Evolutionary conservation across 2,113 vertebrate genomes (phyloP).

Genomic region (Etheostoma spectabile): DNA sequence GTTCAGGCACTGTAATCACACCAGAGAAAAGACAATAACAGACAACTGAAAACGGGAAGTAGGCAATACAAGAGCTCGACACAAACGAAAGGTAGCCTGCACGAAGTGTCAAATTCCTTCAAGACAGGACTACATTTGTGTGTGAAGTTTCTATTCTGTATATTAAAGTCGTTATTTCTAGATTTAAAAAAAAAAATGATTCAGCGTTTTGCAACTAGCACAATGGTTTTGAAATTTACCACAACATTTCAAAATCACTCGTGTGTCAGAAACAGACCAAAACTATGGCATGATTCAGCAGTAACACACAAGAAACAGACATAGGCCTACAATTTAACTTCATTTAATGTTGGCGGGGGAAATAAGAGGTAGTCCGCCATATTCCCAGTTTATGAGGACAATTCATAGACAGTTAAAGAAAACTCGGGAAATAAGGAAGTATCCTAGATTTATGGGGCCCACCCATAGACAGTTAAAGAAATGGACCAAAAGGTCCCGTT

Average conservation of each 20-base stretch:
- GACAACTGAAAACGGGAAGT: not conserved
- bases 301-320: not conserved
- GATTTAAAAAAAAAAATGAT: not conserved
- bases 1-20: not conserved
- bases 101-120: not conserved
- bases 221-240: not conserved
- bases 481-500: too few species aligned
- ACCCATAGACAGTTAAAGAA: too few species aligned
- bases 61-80: not conserved
- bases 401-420: too few species aligned
- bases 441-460: not conserved
- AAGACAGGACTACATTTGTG: not conserved
- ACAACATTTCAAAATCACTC: not conserved
- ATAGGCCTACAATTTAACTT: not conserved
- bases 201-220: not conserved
- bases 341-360: not conserved
- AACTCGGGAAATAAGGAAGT: constrained; percentile 75
- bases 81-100: not conserved
- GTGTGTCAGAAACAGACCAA: not conserved
- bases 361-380: not conserved
- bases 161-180: not conserved
- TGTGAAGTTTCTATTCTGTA: not conserved
- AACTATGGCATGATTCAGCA: not conserved
- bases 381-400: not conserved
- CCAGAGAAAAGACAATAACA: accelerated